These are phyloP conservation scores for Erethizon dorsatum DNA, from an alignment of 2,797 vertebrate genomes.

Conservation along the genomic window DNA sequence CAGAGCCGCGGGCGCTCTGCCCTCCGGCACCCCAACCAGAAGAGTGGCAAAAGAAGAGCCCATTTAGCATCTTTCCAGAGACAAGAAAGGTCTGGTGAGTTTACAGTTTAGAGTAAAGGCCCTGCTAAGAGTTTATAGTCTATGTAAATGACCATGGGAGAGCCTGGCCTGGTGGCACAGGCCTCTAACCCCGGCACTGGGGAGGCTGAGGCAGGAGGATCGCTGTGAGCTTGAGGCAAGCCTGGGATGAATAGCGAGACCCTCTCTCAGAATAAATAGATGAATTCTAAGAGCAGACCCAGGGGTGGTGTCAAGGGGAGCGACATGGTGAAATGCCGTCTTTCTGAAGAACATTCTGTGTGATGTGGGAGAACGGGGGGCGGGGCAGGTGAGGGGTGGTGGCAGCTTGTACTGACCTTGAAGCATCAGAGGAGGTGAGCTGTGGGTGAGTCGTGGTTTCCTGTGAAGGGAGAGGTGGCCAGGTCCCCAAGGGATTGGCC, in stretches of 20 bases:
- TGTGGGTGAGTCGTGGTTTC: neutral
- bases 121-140: neutral
- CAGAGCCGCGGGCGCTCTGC: neutral
- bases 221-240: no score
- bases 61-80: neutral
- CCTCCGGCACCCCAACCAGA: neutral
- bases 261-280: no score
- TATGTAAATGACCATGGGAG: no score
- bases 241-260: no score
- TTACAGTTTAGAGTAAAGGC: no score
- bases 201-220: no score
- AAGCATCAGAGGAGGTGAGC: neutral
- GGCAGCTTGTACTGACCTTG: neutral
- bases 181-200: no score
- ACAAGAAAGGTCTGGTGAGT: neutral
- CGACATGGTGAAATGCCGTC: neutral
- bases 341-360: conserved; percentile 10
- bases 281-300: neutral
- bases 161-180: no score
- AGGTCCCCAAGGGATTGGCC: no score
- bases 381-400: neutral
- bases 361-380: neutral
- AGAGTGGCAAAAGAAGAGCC: neutral
- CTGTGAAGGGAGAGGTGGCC: conserved; percentile 5
- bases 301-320: neutral